Evolutionary conservation across 2,888 invertebrate species (phyloP).

Genomic region (Andrena fulva): DNA sequence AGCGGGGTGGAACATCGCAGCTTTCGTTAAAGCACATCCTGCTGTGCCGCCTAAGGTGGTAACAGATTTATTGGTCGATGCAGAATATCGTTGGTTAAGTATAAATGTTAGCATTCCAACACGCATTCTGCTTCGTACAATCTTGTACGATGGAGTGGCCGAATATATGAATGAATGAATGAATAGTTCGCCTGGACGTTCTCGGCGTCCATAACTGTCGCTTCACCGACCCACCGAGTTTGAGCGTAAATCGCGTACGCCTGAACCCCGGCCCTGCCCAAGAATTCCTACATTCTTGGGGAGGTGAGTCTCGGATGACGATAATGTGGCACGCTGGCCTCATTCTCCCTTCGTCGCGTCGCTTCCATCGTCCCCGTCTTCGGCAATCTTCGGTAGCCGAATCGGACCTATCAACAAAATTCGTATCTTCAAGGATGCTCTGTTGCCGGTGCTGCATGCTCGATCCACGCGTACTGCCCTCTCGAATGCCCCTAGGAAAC

Average conservation of each 20-base stretch:
- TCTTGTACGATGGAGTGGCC: not conserved
- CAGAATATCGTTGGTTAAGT: too few species aligned
- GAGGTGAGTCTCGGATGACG: constrained; percentile 69
- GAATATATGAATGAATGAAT: not conserved
- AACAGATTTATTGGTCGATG: too few species aligned
- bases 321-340: constrained; percentile 76
- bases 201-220: not conserved
- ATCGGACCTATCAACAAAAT: constrained; percentile 7
- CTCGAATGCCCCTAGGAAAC: too few species aligned
- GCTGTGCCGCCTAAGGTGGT: too few species aligned
- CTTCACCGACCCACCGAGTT: not conserved
- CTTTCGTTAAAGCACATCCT: too few species aligned
- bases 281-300: constrained; percentile 74
- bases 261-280: constrained; percentile 12
- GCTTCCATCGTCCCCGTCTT: not conserved
- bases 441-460: constrained; percentile 15
- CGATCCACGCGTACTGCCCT: not conserved
- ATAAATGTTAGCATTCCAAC: too few species aligned
- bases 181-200: too few species aligned
- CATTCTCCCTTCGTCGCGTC: constrained; percentile 52
- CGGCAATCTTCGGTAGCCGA: not conserved
- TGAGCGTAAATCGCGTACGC: not conserved
- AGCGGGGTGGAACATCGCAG: too few species aligned
- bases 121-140: not conserved
- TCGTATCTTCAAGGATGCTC: constrained; percentile 7